These are phyloP conservation scores for Pelusios castaneus DNA, from an alignment of 2,113 vertebrate species.

Conservation along the genomic window DNA sequence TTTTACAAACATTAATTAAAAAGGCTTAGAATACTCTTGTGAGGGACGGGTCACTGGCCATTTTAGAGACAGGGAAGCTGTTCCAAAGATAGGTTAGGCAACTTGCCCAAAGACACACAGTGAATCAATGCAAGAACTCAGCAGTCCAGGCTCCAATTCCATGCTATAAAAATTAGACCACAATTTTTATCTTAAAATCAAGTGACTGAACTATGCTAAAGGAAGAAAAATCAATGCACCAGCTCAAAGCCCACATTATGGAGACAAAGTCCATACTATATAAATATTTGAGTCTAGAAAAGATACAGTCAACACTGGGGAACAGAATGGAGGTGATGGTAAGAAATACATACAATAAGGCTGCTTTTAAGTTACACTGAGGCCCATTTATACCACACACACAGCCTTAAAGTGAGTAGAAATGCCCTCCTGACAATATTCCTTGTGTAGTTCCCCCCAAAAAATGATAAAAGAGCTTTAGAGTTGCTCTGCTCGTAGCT, in stretches of 20 bases:
- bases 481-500: neutral
- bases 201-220: neutral
- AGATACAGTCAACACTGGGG: neutral
- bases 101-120: neutral
- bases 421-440: neutral
- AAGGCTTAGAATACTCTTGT: constrained; percentile 33
- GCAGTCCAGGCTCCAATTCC: neutral
- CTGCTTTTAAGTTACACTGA: neutral
- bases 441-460: neutral
- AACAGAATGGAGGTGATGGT: neutral
- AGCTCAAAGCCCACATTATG: neutral
- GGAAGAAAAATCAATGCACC: neutral
- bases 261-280: neutral
- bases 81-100: neutral
- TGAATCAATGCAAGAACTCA: rapidly evolving
- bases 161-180: neutral
- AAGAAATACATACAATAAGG: neutral
- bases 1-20: constrained; percentile 55
- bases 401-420: neutral
- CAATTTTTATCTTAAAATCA: rapidly evolving
- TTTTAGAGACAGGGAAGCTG: neutral
- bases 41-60: constrained; percentile 18
- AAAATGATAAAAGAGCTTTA: neutral
- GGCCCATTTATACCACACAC: neutral
- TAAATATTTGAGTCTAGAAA: neutral